Evolutionary conservation across 2,113 vertebrate species (phyloP), one percentile per base, ranked within the genome.

Genomic region (Alethe castanea): DNA sequence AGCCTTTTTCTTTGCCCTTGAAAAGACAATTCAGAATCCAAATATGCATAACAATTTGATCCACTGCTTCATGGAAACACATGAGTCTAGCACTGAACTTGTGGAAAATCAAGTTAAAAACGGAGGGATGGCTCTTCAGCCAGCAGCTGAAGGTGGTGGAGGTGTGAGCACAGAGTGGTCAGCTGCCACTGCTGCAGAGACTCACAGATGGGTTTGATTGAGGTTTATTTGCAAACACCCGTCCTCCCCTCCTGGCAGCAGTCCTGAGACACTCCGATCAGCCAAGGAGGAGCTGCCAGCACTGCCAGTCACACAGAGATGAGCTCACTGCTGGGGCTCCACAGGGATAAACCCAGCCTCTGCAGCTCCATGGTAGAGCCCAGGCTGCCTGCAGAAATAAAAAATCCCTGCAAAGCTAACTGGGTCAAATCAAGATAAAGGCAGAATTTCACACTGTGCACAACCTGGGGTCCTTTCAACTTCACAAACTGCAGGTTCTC

Each of bases 81-180:
- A n/a, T 12, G 8, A 4, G 11, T 24, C 36, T 80, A 44, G 59
- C 42, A 65, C 29, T 45, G 59, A 73, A 67, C 26, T 62, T 67
- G 25, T 71, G 42, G 59, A 87, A 86, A 74, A 84, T 6, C 5
- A 5, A 66, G 73, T 8, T 14, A n/a, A 81, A 31, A 81, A 38
- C 15, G 17, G 56, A 71, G 47, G 14, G 17, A 11, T 10, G 6
- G 50, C 56, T 83, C 61, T 31, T 33, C 57, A 86, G 79, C 31
- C 35, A 38, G 40, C 3, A 42, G n/a, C 4, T 72, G 66, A 29
- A 57, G 14, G n/a, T 3, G 35, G 8, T 0, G 0, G 29, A 52
- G 48, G 26, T 5, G 38, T 5, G 8, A 62, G 62, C 29, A 29
- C 4, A 28, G 48, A 77, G 6, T 2, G 48, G 64, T 54, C 60